phyloP scores from a whole-genome alignment of 2,113 vertebrate genomes.

The Mobula birostris region DNA sequence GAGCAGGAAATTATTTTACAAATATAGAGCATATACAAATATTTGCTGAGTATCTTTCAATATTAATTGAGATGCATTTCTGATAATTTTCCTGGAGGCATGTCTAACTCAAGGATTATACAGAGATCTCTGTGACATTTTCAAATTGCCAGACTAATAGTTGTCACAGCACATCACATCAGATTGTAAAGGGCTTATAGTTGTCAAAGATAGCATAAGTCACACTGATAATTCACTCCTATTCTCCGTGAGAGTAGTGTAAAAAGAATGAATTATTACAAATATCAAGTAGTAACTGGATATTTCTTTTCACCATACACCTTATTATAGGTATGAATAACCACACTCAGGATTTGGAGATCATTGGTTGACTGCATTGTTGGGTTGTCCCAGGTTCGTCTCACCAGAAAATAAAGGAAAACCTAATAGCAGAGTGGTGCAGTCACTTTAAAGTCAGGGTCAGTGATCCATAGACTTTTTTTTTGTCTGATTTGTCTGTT shows the following conservation, averaged over 20 bases:
- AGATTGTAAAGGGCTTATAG: constrained; percentile 13
- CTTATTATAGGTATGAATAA: neutral
- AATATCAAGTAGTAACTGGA: neutral
- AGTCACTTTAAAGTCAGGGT: constrained; percentile 19
- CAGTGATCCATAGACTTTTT: constrained; percentile 34
- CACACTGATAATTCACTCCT: neutral
- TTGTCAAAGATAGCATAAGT: constrained; percentile 1
- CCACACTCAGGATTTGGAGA: neutral
- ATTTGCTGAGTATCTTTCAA: neutral
- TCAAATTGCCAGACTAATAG: constrained; percentile 29
- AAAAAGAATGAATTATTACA: neutral
- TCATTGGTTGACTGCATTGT: neutral
- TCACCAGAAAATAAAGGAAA: constrained; percentile 2
- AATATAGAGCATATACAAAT: neutral
- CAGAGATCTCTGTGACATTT: constrained; percentile 25
- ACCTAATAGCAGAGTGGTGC: neutral
- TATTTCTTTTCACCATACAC: neutral
- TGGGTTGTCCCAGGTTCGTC: neutral
- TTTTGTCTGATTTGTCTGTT: constrained; percentile 35
- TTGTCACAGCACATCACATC: constrained; percentile 24
- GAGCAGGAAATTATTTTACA: neutral
- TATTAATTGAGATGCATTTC: constrained; percentile 4
- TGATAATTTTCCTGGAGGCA: constrained; percentile 26
- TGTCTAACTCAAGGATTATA: constrained; percentile 33
- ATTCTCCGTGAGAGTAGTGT: neutral